Conservation (phyloP, 2,888 invertebrate genomes). For the Lysandra bellargus region DNA sequence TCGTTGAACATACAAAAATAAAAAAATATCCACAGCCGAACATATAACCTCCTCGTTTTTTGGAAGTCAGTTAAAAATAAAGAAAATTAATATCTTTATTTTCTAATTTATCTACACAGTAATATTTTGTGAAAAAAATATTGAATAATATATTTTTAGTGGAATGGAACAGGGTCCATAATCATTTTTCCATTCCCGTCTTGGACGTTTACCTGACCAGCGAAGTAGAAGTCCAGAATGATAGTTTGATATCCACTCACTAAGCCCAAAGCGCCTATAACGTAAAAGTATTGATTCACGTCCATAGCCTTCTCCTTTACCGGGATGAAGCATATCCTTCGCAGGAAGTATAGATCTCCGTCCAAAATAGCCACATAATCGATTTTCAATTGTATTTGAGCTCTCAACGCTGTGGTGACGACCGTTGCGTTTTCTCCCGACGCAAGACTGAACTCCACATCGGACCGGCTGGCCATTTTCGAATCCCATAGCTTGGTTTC, state of each 20-base stretch:
- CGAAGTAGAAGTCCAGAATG: slow-evolving; percentile 8
- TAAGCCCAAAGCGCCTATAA: neutral
- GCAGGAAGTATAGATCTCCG: slow-evolving; percentile 16
- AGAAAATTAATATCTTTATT: neutral
- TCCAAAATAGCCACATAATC: slow-evolving; percentile 8
- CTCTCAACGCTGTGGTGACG: neutral
- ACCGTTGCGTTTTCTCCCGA: neutral
- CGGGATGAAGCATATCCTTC: neutral
- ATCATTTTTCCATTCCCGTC: slow-evolving; percentile 12
- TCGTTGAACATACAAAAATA: no score
- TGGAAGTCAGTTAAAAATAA: neutral
- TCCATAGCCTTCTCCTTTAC: slow-evolving; percentile 9
- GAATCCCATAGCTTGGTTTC: slow-evolving; percentile 8
- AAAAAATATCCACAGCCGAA: no score
- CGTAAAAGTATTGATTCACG: neutral
- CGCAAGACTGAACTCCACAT: neutral
- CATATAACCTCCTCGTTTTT: no score
- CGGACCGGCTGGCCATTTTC: neutral
- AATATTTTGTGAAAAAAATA: neutral
- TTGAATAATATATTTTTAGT: neutral
- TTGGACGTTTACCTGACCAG: slow-evolving; percentile 5
- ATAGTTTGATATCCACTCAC: slow-evolving; percentile 15
- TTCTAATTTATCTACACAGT: neutral
- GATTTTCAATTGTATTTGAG: neutral
- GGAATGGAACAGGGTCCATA: slow-evolving; percentile 1